These are phyloP conservation scores for Aphis gossypii DNA, from an alignment of 1,140 invertebrate genomes.

Conservation along the genomic window DNA sequence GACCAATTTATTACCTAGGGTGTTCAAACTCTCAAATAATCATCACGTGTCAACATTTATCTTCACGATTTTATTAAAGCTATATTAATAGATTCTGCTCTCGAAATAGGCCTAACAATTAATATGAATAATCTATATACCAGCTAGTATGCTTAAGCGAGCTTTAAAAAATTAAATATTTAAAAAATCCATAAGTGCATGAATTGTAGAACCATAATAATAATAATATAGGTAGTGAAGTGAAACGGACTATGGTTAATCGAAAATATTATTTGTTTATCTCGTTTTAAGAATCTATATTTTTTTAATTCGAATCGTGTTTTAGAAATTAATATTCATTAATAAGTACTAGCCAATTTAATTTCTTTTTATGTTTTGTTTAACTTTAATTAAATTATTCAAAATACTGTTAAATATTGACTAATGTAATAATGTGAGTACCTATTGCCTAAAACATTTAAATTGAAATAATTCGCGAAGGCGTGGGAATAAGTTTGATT, in stretches of 20 bases:
- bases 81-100: background rate
- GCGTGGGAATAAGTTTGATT: background rate
- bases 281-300: background rate
- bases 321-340: background rate
- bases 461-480: background rate
- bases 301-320: background rate
- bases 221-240: background rate
- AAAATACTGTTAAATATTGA: background rate
- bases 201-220: background rate
- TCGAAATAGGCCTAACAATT: background rate
- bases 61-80: conserved; percentile 24
- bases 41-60: conserved; percentile 1
- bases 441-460: background rate
- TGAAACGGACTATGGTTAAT: background rate
- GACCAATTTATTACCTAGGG: background rate
- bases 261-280: background rate
- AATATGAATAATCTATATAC: background rate
- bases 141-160: background rate
- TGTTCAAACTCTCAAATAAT: conserved; percentile 13
- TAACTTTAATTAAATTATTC: conserved; percentile 22
- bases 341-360: background rate
- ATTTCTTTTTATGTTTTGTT: background rate
- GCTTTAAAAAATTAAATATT: background rate
- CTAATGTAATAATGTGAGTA: background rate
- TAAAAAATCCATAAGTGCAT: background rate